Base-by-base conservation (phyloP, 1,140 invertebrate species). In the Battus philenor region DNA sequence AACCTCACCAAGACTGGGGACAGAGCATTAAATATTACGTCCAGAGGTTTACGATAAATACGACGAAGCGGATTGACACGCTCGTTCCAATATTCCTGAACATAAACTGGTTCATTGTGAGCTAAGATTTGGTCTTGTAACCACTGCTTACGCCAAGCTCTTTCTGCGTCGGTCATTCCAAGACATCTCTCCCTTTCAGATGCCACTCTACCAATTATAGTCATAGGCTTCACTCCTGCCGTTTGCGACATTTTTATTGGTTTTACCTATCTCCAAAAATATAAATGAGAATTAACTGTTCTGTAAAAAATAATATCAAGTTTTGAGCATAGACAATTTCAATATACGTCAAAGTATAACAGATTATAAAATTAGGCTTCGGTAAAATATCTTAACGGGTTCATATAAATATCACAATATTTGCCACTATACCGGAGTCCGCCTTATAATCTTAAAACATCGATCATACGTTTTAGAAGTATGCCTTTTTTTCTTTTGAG, bases 111-210 rank as follows among this genome's bases (percentile, higher is more conserved):
- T 66, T 96, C 95, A 38, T 92, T 90, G 8, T 89, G 87, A 32
- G 90, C 77, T 20, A 97, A 85, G 53, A 90, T 66, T 87, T 95
- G 94, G 86, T 95, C 94, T 71, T 95, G 91, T 0, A 96, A 54
- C 90, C 91, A 97, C 70, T 95, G 90, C 54, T 90, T 91, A 47
- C 95, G 89, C 90, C 92, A 96, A 30, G 90, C 90, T 56, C 95
- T 88, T 86, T 96, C 95, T n/a, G 90, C 91, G 68, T 92, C 86
- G 3, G 90, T 91, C 94, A 96, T 97, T 44, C 94, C 94, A 33
- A 90, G 62, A 12, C 93, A 85, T 70, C 95, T 89, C 83, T 96
- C 92, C 50, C 94, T 87, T 86, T 95, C 92, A 0, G 72, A 73
- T 9, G 84, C 88, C 80, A 93, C 88, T 43, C 94, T 91, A 1